These are phyloP conservation scores for Tholera decimalis DNA, from an alignment of 2,888 invertebrate genomes.

Conservation along the genomic window DNA sequence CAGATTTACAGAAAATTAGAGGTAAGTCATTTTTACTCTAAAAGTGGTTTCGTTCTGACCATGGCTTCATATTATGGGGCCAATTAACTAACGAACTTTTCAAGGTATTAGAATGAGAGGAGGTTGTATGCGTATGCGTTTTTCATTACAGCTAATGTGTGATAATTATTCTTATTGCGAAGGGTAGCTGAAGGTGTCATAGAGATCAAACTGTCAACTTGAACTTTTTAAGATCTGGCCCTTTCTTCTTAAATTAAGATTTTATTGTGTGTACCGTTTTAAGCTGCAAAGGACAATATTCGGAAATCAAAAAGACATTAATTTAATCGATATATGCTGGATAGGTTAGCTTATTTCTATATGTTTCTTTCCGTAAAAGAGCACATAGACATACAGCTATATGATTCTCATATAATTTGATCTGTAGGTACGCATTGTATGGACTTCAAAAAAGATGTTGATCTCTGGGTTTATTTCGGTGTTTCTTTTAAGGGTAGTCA, in stretches of 20 bases:
- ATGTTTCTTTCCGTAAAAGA: no score
- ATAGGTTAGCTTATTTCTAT: no score
- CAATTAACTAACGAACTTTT: constrained; percentile 58
- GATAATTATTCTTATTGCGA: constrained; percentile 32
- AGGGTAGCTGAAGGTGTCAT: constrained; percentile 21
- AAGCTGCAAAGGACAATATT: neutral
- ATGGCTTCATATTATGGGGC: constrained; percentile 30
- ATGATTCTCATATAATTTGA: no score
- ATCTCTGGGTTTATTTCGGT: no score
- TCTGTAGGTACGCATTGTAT: no score
- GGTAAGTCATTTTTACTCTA: no score
- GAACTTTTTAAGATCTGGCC: constrained; percentile 11
- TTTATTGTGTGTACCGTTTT: neutral
- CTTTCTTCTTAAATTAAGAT: neutral
- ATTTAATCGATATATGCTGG: neutral
- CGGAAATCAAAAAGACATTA: neutral
- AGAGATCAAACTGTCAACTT: constrained; percentile 20
- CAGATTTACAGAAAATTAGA: no score
- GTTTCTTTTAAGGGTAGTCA: no score
- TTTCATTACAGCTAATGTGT: constrained; percentile 26
- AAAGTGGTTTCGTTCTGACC: constrained; percentile 34
- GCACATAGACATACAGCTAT: no score
- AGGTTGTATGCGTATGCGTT: constrained; percentile 12
- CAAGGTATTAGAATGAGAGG: constrained; percentile 22
- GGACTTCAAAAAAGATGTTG: no score